These are phyloP conservation scores for Saguinus imperator DNA, from an alignment of 2,113 vertebrate genomes.

Conservation along the genomic window DNA sequence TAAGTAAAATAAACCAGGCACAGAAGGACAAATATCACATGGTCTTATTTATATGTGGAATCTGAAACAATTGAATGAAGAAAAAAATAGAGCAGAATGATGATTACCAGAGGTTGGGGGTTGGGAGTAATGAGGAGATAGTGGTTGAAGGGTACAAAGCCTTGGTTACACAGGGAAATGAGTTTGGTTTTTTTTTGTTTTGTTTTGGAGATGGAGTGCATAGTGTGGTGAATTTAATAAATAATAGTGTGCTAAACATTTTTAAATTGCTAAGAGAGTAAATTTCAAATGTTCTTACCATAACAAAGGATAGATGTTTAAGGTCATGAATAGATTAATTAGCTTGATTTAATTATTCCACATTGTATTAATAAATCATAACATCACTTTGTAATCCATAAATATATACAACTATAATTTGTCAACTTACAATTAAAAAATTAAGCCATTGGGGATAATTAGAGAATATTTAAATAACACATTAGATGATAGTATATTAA, in stretches of 20 bases:
- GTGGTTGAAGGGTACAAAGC: not conserved
- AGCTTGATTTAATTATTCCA: not conserved
- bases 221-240: not conserved
- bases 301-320: not conserved
- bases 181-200: not conserved
- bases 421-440: not conserved
- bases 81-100: not conserved
- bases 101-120: not conserved
- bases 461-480: not conserved
- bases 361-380: not conserved
- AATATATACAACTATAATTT: not conserved
- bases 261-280: not conserved
- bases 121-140: not conserved
- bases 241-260: not conserved
- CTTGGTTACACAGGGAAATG: not conserved
- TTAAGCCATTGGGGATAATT: not conserved
- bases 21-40: not conserved
- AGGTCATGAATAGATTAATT: not conserved
- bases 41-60: not conserved
- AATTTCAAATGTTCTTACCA: not conserved
- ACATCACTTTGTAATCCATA: not conserved
- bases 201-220: not conserved
- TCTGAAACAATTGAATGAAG: not conserved
- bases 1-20: not conserved
- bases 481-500: not conserved